phyloP scores from a whole-genome alignment of 2,113 vertebrate species.

The Serilophus lunatus region DNA sequence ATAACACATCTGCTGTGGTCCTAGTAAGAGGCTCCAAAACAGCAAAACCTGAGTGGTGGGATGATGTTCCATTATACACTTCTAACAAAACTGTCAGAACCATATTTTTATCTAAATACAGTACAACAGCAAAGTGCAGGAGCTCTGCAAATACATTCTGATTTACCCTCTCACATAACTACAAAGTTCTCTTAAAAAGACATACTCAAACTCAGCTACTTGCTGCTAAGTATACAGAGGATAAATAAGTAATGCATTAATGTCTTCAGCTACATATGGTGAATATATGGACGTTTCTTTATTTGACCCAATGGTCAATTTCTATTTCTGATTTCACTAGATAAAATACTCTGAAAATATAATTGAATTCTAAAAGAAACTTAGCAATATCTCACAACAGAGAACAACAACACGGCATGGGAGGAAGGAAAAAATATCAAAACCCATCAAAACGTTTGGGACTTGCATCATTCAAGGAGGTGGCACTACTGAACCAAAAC shows the following conservation, averaged over 20 bases:
- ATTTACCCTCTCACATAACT: neutral
- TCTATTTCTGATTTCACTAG: neutral
- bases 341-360: neutral
- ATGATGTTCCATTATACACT: neutral
- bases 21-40: neutral
- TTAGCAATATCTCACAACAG: neutral
- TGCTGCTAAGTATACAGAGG: neutral
- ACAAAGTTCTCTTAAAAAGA: neutral
- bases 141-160: neutral
- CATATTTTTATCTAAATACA: neutral
- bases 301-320: neutral
- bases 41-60: neutral
- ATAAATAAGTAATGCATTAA: neutral
- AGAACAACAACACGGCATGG: neutral
- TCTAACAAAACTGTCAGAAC: neutral
- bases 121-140: neutral
- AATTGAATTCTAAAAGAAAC: neutral
- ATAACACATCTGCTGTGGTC: neutral
- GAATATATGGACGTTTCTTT: neutral
- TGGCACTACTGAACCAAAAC: neutral
- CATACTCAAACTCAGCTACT: neutral
- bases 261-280: neutral
- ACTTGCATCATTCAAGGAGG: neutral
- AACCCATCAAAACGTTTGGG: neutral
- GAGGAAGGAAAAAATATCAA: neutral